phyloP scores from a whole-genome alignment of 2,113 vertebrate genomes.

The Gasterosteus nipponicus region DNA sequence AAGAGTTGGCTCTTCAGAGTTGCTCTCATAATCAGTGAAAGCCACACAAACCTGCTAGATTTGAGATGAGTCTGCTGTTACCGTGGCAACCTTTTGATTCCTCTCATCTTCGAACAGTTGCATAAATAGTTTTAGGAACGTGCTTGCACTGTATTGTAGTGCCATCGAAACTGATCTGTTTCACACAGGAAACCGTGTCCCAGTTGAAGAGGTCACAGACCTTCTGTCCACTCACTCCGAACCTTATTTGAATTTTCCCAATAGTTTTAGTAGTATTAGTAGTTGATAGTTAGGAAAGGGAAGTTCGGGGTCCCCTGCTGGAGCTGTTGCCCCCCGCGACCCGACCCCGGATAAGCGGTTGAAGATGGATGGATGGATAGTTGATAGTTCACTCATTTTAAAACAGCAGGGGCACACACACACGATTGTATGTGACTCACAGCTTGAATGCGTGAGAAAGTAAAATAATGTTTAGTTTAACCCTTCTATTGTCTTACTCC shows the following conservation, averaged over 20 bases:
- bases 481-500: conserved; percentile 48
- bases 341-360: too few species aligned
- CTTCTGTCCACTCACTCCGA: too few species aligned
- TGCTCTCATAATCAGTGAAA: conserved; percentile 23
- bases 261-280: conserved; percentile 28
- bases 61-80: conserved; percentile 43
- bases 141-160: conserved; percentile 2
- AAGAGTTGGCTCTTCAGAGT: conserved; percentile 11
- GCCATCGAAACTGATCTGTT: too few species aligned
- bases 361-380: too few species aligned
- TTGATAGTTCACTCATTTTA: conserved; percentile 16
- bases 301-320: too few species aligned
- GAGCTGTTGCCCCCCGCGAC: too few species aligned
- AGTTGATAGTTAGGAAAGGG: neutral
- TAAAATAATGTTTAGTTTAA: conserved; percentile 56
- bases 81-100: conserved; percentile 46
- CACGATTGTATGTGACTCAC: conserved; percentile 45
- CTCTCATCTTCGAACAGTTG: conserved; percentile 23
- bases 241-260: too few species aligned
- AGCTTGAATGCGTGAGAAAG: conserved; percentile 44
- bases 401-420: conserved; percentile 8
- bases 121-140: conserved; percentile 14
- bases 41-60: conserved; percentile 5
- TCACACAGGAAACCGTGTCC: too few species aligned
- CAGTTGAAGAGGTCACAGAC: too few species aligned